phyloP scores from a whole-genome alignment of 1,140 invertebrate species.

The Cotesia glomerata region DNA sequence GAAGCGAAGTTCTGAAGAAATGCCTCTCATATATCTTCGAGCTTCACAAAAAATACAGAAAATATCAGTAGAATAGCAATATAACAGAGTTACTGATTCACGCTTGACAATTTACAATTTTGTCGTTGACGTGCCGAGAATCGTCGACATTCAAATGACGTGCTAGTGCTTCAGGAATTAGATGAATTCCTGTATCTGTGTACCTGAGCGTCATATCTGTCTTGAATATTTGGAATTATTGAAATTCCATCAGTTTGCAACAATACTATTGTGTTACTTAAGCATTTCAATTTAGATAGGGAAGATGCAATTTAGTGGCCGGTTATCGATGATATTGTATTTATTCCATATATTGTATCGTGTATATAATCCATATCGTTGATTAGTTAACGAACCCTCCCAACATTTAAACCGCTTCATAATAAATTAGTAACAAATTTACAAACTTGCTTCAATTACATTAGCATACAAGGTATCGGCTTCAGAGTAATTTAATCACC shows the following conservation, averaged over 20 bases:
- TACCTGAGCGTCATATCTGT: background rate
- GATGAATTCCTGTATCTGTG: background rate
- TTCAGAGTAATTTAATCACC: conserved; percentile 41
- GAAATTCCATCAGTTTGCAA: conserved; percentile 1
- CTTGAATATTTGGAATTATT: background rate
- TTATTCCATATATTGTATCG: too few relatives aligned
- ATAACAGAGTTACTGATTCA: too few relatives aligned
- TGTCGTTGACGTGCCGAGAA: background rate
- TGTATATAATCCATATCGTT: too few relatives aligned
- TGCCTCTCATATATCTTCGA: too few relatives aligned
- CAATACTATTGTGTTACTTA: conserved; percentile 3
- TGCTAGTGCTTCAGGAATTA: background rate
- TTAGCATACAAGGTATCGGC: conserved; percentile 1
- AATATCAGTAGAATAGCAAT: too few relatives aligned
- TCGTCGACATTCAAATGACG: background rate
- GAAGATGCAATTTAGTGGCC: too few relatives aligned
- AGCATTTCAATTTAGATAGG: too few relatives aligned
- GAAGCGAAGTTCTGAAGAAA: too few relatives aligned
- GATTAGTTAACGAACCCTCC: too few relatives aligned
- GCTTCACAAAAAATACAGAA: too few relatives aligned
- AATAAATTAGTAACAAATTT: conserved; percentile 41
- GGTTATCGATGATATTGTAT: too few relatives aligned
- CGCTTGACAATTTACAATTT: background rate
- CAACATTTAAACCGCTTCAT: background rate
- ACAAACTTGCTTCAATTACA: conserved; percentile 23